Conservation (phyloP, 2,797 vertebrate species). For the Echeneis naucrates region DNA sequence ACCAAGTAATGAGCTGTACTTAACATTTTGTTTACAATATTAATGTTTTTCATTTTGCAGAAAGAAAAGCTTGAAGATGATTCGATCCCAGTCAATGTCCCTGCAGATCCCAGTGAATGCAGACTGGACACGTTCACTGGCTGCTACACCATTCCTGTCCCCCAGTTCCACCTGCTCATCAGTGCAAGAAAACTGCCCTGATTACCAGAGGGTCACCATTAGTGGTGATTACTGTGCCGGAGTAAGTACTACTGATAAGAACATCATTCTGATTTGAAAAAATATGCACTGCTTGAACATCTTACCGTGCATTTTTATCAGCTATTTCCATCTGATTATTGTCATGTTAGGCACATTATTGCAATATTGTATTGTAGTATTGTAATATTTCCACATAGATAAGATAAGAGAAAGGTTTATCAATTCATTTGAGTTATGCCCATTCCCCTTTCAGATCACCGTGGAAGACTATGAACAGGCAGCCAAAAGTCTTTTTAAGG, state of each 20-base stretch:
- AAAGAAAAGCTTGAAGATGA: slow-evolving; percentile 95
- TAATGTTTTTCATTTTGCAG: slow-evolving; percentile 73
- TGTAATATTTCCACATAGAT: background rate
- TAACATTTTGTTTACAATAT: background rate
- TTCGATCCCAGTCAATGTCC: slow-evolving; percentile 94
- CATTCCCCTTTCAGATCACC: slow-evolving; percentile 86
- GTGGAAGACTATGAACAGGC: slow-evolving; percentile 97
- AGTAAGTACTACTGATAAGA: slow-evolving; percentile 82
- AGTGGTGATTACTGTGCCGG: slow-evolving; percentile 98
- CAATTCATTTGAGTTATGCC: slow-evolving; percentile 3
- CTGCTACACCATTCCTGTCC: slow-evolving; percentile 63
- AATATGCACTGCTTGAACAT: background rate
- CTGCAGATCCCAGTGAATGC: slow-evolving; percentile 86
- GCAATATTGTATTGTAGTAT: background rate
- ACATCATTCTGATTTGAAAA: background rate
- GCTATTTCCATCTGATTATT: background rate
- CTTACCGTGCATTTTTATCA: background rate
- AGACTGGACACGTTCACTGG: slow-evolving; percentile 83
- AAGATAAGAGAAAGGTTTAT: background rate
- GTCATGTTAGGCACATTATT: background rate
- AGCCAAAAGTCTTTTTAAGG: slow-evolving; percentile 91
- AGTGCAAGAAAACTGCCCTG: slow-evolving; percentile 84
- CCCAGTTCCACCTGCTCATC: slow-evolving; percentile 81
- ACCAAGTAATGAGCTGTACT: background rate
- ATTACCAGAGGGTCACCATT: slow-evolving; percentile 97